Conservation (phyloP, 2,797 vertebrate species). For the Sebastes umbrosus region DNA sequence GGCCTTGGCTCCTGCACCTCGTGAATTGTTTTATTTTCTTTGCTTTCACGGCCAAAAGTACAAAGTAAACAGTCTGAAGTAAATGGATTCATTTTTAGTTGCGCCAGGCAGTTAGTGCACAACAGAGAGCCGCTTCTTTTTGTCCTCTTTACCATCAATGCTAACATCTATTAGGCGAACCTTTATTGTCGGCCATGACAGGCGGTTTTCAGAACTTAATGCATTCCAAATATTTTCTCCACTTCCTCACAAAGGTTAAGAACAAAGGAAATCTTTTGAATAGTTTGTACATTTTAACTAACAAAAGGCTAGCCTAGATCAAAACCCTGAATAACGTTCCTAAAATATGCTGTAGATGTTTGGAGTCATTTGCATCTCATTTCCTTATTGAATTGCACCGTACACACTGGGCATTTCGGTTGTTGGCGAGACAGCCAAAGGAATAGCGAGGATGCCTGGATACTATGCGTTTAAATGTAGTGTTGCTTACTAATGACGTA, state of each 20-base stretch:
- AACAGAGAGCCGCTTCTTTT: slow-evolving; percentile 78
- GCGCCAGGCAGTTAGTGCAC: slow-evolving; percentile 74
- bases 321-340: slow-evolving; percentile 67
- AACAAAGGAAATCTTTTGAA: slow-evolving; percentile 72
- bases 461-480: slow-evolving; percentile 14
- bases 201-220: slow-evolving; percentile 77
- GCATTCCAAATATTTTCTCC: slow-evolving; percentile 81
- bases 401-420: slow-evolving; percentile 8
- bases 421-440: slow-evolving; percentile 28
- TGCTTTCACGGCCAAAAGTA: slow-evolving; percentile 82
- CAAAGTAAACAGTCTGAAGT: slow-evolving; percentile 85
- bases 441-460: slow-evolving; percentile 10
- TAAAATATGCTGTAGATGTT: slow-evolving; percentile 66
- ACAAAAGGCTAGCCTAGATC: slow-evolving; percentile 65
- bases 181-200: slow-evolving; percentile 80
- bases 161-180: slow-evolving; percentile 79
- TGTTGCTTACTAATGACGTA: not conserved
- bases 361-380: slow-evolving; percentile 75
- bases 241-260: slow-evolving; percentile 62
- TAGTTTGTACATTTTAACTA: slow-evolving; percentile 72
- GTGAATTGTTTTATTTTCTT: slow-evolving; percentile 70
- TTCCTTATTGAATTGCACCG: slow-evolving; percentile 60
- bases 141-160: slow-evolving; percentile 75
- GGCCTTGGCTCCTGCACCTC: slow-evolving; percentile 78
- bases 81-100: slow-evolving; percentile 87